phyloP scores from a whole-genome alignment of 1,140 invertebrate species.

The Helicorthomorpha holstii region DNA sequence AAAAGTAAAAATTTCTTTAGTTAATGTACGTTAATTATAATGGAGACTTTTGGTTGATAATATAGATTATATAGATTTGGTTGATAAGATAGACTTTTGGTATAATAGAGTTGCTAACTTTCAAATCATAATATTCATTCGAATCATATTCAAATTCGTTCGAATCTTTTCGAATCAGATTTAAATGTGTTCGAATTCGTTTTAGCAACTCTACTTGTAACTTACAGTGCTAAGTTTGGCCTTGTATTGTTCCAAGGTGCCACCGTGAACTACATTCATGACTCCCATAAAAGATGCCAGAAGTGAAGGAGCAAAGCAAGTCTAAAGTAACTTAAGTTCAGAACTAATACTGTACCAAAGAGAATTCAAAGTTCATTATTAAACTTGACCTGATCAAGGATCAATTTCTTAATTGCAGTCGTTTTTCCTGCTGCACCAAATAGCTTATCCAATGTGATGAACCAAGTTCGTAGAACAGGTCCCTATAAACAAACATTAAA shows the following conservation, averaged over 20 bases:
- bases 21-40: neutral
- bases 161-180: too few relatives aligned
- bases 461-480: constrained; percentile 50
- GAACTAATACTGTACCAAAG: neutral
- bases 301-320: neutral
- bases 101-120: too few relatives aligned
- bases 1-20: neutral
- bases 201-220: too few relatives aligned
- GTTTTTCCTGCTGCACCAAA: constrained; percentile 33
- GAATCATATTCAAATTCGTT: too few relatives aligned
- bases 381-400: neutral
- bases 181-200: too few relatives aligned
- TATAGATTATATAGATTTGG: too few relatives aligned
- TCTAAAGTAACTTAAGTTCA: neutral
- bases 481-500: constrained; percentile 32
- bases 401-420: constrained; percentile 16
- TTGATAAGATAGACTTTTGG: too few relatives aligned
- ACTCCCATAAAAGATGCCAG: neutral
- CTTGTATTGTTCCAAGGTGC: neutral
- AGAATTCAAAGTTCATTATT: neutral
- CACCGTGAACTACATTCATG: neutral
- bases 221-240: too few relatives aligned
- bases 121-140: too few relatives aligned
- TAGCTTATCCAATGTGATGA: constrained; percentile 41
- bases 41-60: neutral